Percentiles rank a stretch among this genome's conserved stretches.
Conservation (phyloP, 2,797 vertebrate genomes). For the Threskiornis aethiopicus region DNA sequence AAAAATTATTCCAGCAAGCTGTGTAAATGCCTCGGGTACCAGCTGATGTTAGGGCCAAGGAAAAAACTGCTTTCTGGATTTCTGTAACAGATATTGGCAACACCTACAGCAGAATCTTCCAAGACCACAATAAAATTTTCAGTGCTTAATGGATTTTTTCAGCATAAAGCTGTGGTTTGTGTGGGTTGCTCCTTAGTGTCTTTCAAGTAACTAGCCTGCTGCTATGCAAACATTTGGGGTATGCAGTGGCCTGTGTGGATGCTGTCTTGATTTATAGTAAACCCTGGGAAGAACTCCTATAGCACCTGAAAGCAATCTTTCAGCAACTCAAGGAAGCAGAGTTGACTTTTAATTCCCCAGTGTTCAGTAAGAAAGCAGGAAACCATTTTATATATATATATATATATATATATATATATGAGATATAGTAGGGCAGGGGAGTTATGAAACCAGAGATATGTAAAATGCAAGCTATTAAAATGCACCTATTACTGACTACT, state of each 20-base stretch:
- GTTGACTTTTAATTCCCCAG: slow-evolving; percentile 43
- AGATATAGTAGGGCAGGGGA: slow-evolving; percentile 23
- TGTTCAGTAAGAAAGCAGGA: slow-evolving; percentile 36
- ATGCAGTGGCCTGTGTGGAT: slow-evolving; percentile 1
- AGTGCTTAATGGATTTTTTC: neutral
- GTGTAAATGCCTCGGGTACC: neutral
- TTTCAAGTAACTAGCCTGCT: slow-evolving; percentile 16
- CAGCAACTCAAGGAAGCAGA: slow-evolving; percentile 32
- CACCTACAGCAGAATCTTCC: slow-evolving; percentile 14
- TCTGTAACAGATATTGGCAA: slow-evolving; percentile 16
- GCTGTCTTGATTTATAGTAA: slow-evolving; percentile 34
- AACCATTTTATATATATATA: neutral
- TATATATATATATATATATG: neutral
- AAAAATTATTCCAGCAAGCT: slow-evolving; percentile 18
- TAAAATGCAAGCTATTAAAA: slow-evolving; percentile 52
- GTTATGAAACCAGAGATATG: slow-evolving; percentile 47
- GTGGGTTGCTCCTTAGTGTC: slow-evolving; percentile 8
- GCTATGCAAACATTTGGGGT: neutral
- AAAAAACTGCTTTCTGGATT: neutral
- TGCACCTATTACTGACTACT: slow-evolving; percentile 12
- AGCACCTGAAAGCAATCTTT: slow-evolving; percentile 71
- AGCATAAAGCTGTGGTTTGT: slow-evolving; percentile 32
- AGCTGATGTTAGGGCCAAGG: neutral
- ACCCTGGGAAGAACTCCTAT: slow-evolving; percentile 12
- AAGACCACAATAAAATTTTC: slow-evolving; percentile 35